Evolutionary conservation across 2,797 vertebrate genomes (phyloP), one percentile per base, ranked within the genome.

Genomic region (Chelonia mydas): DNA sequence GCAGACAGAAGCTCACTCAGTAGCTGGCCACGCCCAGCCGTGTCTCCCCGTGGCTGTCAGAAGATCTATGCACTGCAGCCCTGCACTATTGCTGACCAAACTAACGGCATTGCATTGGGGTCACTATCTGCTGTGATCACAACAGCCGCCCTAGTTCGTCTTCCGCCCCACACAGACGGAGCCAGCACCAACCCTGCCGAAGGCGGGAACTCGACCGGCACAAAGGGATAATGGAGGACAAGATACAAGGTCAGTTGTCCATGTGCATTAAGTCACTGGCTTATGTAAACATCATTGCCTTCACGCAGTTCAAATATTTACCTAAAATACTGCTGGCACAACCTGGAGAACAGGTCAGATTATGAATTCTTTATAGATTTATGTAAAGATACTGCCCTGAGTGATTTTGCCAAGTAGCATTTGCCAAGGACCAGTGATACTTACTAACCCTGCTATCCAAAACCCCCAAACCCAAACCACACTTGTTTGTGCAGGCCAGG

Each of bases 261-360:
- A 33, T 11, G 25, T 3, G 13, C 91, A 86, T 87, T 78, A 47
- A 96, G 91, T 84, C 74, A 92, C 55, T 37, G 83, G 5, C 76
- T 96, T 90, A 86, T 37, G 91, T 5, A 88, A 91, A 37, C 19
- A 81, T 91, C 72, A 83, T n/a, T 41, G 68, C 16, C 72, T 8
- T 57, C n/a, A 37, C 27, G 65, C 19, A 88, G 68, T 77, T 89
- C 68, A 94, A 96, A 91, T 83, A 88, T 89, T 92, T 95, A 85
- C 51, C 55, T 31, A 17, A 3, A 37, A 27, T 28, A 92, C 0
- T 33, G 23, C 51, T 0, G 79, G 13, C 8, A 5, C 74, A 49
- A 92, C 53, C 49, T 13, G 55, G 50, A 21, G 13, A 92, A 86
- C 84, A 89, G 93, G 93, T 81, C 80, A 47, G n/a, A 12, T 78